Conservation (phyloP, 2,113 vertebrate genomes). For the Microtus montanus region DNA sequence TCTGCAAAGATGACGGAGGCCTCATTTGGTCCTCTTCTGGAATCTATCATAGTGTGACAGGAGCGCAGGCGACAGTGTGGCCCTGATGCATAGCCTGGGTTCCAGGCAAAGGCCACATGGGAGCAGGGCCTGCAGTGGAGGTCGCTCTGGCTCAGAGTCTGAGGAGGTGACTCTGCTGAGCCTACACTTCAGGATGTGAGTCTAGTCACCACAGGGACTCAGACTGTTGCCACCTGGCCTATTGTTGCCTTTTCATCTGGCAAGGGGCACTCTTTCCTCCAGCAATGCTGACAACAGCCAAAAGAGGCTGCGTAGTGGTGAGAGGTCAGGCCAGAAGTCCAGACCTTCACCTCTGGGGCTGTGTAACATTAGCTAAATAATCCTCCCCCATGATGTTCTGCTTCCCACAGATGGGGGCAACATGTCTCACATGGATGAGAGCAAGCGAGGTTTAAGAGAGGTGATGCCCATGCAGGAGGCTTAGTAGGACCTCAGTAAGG, state of each 20-base stretch:
- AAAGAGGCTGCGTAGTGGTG: background rate
- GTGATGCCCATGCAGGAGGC: fast-evolving
- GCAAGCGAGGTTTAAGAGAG: background rate
- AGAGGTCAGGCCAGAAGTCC: background rate
- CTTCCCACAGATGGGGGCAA: background rate
- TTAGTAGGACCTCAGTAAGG: background rate
- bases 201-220: background rate
- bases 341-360: background rate
- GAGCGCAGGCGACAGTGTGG: fast-evolving
- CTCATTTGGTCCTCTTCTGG: fast-evolving
- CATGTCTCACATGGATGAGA: background rate
- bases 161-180: background rate
- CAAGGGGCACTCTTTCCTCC: background rate
- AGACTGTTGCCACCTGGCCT: too few relatives aligned
- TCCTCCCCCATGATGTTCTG: background rate
- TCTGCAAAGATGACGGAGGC: background rate
- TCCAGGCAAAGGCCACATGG: fast-evolving
- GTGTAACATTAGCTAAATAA: too few relatives aligned
- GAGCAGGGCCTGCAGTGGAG: background rate
- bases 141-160: fast-evolving
- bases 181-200: background rate
- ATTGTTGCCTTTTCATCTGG: fast-evolving
- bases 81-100: too few relatives aligned
- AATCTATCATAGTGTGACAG: background rate
- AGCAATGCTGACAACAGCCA: fast-evolving